These are phyloP conservation scores for Orthonyx spaldingii DNA, from an alignment of 2,113 vertebrate genomes.

Conservation along the genomic window DNA sequence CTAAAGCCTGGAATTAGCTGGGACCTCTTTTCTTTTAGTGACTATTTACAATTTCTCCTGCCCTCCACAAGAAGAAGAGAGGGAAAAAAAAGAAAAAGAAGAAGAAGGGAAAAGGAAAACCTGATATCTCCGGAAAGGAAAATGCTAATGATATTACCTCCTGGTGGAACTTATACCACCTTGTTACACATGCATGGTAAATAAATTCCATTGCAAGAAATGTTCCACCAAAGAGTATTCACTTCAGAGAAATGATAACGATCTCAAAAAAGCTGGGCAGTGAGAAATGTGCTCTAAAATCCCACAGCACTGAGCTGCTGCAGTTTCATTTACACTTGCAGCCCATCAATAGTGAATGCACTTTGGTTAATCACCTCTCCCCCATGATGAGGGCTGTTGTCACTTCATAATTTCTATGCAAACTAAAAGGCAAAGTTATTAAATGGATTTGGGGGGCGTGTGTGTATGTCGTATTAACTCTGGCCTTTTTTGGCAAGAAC, in stretches of 20 bases:
- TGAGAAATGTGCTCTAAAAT: background rate
- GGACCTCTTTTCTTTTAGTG: background rate
- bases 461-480: background rate
- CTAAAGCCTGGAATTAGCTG: background rate
- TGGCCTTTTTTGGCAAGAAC: background rate
- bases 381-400: background rate
- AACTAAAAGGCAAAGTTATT: background rate
- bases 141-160: background rate
- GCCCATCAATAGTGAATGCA: constrained; percentile 14
- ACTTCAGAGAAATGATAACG: background rate
- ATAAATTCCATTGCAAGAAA: background rate
- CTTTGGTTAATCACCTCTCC: background rate
- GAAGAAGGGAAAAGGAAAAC: background rate
- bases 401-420: background rate
- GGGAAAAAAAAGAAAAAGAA: background rate
- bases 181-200: background rate
- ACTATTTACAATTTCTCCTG: background rate
- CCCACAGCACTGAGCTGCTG: background rate
- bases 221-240: background rate
- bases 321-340: constrained; percentile 38
- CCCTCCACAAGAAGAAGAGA: background rate
- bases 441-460: background rate
- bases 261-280: background rate
- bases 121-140: background rate
- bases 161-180: background rate